These are phyloP conservation scores for Beroe forskalii DNA, from an alignment of 37 sponge, comb jelly and placozoan species.

Conservation along the genomic window DNA sequence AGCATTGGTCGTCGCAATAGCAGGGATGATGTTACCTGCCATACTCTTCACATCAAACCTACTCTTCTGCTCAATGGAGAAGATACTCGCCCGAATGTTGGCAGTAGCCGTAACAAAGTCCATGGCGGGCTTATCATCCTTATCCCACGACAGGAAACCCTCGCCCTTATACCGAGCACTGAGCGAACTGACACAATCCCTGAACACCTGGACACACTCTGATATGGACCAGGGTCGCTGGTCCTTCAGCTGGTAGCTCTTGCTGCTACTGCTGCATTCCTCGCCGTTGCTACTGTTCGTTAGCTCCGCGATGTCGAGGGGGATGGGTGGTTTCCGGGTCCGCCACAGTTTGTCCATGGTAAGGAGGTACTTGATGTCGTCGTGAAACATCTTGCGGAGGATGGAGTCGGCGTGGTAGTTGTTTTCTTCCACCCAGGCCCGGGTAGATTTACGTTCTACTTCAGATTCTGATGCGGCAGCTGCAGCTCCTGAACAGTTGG, in stretches of 20 bases:
- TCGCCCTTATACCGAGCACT: slow-evolving; percentile 66
- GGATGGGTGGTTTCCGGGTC: slow-evolving; percentile 78
- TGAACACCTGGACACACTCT: slow-evolving; percentile 79
- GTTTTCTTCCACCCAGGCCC: slow-evolving; percentile 82
- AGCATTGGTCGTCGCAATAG: slow-evolving; percentile 98
- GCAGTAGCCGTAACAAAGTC: slow-evolving; percentile 94
- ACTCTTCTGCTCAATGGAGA: slow-evolving; percentile 76
- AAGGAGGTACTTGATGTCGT: slow-evolving; percentile 88
- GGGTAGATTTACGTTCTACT: slow-evolving; percentile 76
- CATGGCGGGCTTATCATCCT: slow-evolving; percentile 82
- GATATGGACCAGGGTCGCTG: slow-evolving; percentile 85
- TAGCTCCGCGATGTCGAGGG: slow-evolving; percentile 70
- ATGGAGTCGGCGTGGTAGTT: slow-evolving; percentile 77
- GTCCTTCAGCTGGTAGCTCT: slow-evolving; percentile 70
- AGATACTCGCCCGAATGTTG: slow-evolving; percentile 79
- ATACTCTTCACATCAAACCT: slow-evolving; percentile 97
- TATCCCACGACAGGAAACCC: slow-evolving; percentile 87
- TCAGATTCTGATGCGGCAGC: slow-evolving; percentile 3
- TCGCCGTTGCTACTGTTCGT: background rate
- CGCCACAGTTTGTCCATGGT: slow-evolving; percentile 97
- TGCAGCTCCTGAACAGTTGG: slow-evolving; percentile 40
- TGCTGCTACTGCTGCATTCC: background rate
- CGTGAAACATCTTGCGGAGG: slow-evolving; percentile 85
- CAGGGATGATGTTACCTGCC: slow-evolving; percentile 99
- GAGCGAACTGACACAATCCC: slow-evolving; percentile 63